These are phyloP conservation scores for Scolanthus callimorphus DNA, from an alignment of 92 coral and sea anemone genomes.

Conservation along the genomic window DNA sequence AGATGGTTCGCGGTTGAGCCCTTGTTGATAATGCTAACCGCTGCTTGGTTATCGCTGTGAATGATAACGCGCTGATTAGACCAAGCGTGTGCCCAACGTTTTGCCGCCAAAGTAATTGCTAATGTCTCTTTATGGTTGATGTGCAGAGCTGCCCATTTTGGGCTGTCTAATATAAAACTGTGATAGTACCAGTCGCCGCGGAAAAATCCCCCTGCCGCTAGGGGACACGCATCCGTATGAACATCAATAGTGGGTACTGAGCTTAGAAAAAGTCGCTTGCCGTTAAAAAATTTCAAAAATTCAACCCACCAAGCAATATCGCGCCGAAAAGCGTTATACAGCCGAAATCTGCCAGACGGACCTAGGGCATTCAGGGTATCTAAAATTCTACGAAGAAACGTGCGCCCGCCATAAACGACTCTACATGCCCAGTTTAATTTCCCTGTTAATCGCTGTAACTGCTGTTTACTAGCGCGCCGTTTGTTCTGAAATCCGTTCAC, in stretches of 20 bases:
- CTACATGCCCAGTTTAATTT: slow-evolving; percentile 21
- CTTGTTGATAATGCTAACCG: slow-evolving; percentile 36
- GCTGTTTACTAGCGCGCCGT: not conserved
- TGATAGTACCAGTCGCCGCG: slow-evolving; percentile 32
- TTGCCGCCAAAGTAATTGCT: too few relatives aligned
- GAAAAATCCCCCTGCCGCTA: slow-evolving; percentile 23
- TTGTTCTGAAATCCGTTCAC: slow-evolving; percentile 6
- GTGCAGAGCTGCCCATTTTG: slow-evolving; percentile 15
- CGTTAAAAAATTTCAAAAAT: slow-evolving; percentile 10
- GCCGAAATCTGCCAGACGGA: not conserved
- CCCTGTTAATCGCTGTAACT: slow-evolving; percentile 14
- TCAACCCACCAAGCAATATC: slow-evolving; percentile 26
- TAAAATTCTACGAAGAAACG: slow-evolving; percentile 18
- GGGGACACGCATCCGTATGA: slow-evolving; percentile 23
- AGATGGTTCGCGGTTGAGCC: slow-evolving; percentile 31
- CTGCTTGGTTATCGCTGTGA: slow-evolving; percentile 44
- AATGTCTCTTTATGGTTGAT: slow-evolving; percentile 38
- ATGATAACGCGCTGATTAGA: slow-evolving; percentile 36
- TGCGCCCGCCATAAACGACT: slow-evolving; percentile 22
- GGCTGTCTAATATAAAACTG: slow-evolving; percentile 12
- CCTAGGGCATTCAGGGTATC: slow-evolving; percentile 17
- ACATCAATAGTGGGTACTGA: slow-evolving; percentile 25
- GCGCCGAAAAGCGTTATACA: not conserved
- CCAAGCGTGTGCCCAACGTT: slow-evolving; percentile 24
- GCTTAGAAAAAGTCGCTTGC: slow-evolving; percentile 10